A percentile compares a stretch with the other conserved stretches of the same genome.
Conservation (phyloP, 1,140 invertebrate species). For the Tenebrio molitor region DNA sequence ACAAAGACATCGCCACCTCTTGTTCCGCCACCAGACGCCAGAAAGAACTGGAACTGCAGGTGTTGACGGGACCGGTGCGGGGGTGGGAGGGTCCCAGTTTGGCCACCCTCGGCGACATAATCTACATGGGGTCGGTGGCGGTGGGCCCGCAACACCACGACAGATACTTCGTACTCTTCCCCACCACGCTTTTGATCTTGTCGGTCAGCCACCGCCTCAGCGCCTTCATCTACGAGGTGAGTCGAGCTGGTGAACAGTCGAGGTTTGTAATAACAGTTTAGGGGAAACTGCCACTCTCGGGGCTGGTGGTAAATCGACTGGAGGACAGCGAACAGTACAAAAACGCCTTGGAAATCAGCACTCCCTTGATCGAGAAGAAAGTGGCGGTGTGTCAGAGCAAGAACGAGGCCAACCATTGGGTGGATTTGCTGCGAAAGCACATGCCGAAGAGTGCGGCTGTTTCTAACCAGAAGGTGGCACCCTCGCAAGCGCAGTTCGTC, state of each 20-base stretch:
- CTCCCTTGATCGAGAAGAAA: slow-evolving; percentile 91
- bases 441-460: slow-evolving; percentile 62
- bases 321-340: slow-evolving; percentile 86
- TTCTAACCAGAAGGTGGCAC: slow-evolving; percentile 63
- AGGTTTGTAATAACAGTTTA: slow-evolving; percentile 64
- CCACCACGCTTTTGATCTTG: slow-evolving; percentile 88
- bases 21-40: slow-evolving; percentile 90
- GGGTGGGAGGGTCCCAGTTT: slow-evolving; percentile 95
- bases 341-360: slow-evolving; percentile 94
- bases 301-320: slow-evolving; percentile 81
- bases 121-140: slow-evolving; percentile 91
- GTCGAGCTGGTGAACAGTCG: slow-evolving; percentile 31
- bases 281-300: slow-evolving; percentile 91
- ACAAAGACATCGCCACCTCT: slow-evolving; percentile 88
- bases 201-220: slow-evolving; percentile 92
- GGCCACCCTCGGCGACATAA: slow-evolving; percentile 79
- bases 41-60: slow-evolving; percentile 96
- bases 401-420: slow-evolving; percentile 89
- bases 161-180: slow-evolving; percentile 93
- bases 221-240: slow-evolving; percentile 96
- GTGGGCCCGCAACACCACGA: slow-evolving; percentile 85
- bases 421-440: slow-evolving; percentile 81
- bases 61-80: slow-evolving; percentile 91
- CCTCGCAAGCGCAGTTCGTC: slow-evolving; percentile 65
- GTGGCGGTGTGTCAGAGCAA: slow-evolving; percentile 87